A percentile compares a stretch with the other conserved stretches of the same genome.
These are phyloP conservation scores for Epinotia demarniana DNA, from an alignment of 2,888 invertebrate genomes.

Conservation along the genomic window DNA sequence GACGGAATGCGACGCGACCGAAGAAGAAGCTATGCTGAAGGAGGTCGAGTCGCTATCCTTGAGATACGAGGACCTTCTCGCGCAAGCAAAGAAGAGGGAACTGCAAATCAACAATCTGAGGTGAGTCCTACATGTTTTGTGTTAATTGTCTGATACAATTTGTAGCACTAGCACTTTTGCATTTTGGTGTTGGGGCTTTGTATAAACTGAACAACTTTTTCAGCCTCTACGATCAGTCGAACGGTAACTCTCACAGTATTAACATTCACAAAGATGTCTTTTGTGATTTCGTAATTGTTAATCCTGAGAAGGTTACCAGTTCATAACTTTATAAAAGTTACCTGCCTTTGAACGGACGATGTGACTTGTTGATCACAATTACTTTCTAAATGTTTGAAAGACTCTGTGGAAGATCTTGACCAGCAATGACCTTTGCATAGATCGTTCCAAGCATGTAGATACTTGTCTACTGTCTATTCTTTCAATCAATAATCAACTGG, in stretches of 20 bases:
- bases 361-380: conserved; percentile 4
- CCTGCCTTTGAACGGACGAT: conserved; percentile 14
- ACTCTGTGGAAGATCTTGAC: conserved; percentile 8
- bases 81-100: conserved; percentile 89
- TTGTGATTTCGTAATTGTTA: background rate
- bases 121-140: conserved; percentile 73
- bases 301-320: conserved; percentile 25
- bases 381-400: background rate
- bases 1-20: conserved; percentile 89
- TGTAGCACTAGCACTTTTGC: conserved; percentile 73
- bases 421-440: conserved; percentile 13
- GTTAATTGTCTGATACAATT: conserved; percentile 26
- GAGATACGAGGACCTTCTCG: conserved; percentile 88
- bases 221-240: background rate
- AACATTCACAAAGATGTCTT: background rate
- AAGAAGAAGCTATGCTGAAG: conserved; percentile 87
- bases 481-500: conserved; percentile 19
- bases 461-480: conserved; percentile 27
- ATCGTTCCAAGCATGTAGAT: conserved; percentile 33
- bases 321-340: conserved; percentile 4
- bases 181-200: conserved; percentile 73
- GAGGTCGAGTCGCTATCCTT: conserved; percentile 87
- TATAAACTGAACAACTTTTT: conserved; percentile 42
- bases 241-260: conserved; percentile 26
- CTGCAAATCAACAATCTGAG: conserved; percentile 91